Evolutionary conservation across 2,797 vertebrate species (phyloP), one percentile per base, ranked within the genome.

Genomic region (Amniataba percoides): DNA sequence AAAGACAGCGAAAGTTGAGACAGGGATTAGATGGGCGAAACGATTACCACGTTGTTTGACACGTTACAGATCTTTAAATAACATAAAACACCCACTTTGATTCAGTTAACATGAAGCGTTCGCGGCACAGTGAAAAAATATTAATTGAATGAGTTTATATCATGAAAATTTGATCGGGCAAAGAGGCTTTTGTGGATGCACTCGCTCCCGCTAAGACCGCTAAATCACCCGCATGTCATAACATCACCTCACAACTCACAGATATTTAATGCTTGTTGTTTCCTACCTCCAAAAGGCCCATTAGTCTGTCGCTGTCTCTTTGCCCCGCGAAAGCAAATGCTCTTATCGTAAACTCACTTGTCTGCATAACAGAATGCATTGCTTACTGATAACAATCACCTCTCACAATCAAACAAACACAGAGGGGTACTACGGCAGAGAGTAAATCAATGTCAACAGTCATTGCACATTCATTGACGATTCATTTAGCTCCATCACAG

Each of bases 371-470:
- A 74, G 31, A 82, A 81, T 8, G 23, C 57, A 59, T 15, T 46
- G 67, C 77, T 74, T 40, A 51, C 71, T 83, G 78, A 87, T 81
- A 84, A 85, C 64, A 84, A 77, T 77, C 75, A 65, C 61, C 56
- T 39, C 79, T 77, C 53, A 49, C 77, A 77, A 76, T 71, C 74
- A 79, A 68, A 70, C 53, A 36, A 77, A 61, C 62, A 62, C 64
- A 56, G 58, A 85, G 57, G 57, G 31, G 34, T 61, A 74, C 19
- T 48, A 78, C 60, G 81, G 65, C 42, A 0, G 25, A 48, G 74
- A 77, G 52, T 86, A 79, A 85, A 89, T 88, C 88, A 85, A 71
- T 85, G 84, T 89, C 83, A 91, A 82, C 77, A 85, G 63, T 87
- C 87, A 84, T 74, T 81, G 74, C 78, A 55, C 81, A 81, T 87